Base-by-base conservation (phyloP, 2,888 invertebrate genomes). In the Oxytorus armatus region DNA sequence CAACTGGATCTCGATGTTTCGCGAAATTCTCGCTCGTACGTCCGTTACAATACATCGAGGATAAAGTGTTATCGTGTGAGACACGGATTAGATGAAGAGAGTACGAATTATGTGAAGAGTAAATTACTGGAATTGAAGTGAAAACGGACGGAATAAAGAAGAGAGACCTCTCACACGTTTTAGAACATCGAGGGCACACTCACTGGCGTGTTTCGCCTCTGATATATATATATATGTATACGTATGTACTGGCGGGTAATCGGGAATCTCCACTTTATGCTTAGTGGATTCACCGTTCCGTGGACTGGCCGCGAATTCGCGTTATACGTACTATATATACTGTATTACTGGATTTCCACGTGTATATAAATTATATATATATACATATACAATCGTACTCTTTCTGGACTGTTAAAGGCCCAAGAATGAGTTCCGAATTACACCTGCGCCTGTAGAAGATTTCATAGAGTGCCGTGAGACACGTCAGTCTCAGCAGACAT, bases 261-360 rank as follows among this genome's bases (percentile, higher is more conserved):
- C 68, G 74, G 79, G 74, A 79, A 74, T 74, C 61, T 57, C 69
- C 69, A 53, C 73, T 79, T 57, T 29, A 57, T 74, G 68, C 36
- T 74, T 57, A 44, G 68, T 68, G 23, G 74, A 79, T 74, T 79
- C 74, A 79, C 74, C 74, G 79, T 79, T 74, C 68, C 74, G 39
- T 69, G 78, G 44, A 55, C 68, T 78, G 78, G 59, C 23, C 77
- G 36, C 65, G 36, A 42, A 59, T 59, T 66, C 51, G 39, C 68
- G 23, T 78, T 74, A 63, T 47, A 33, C 25, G 18, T 49, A 42
- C 36, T 51, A 25, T 42, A 44, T 66, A 47, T 42, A 44, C 61
- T 49, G 10, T 44, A 77, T 39, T 55, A 51, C 29, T 14, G 59
- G 51, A 55, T 61, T 47, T 70, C 18, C 10, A 61, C 69, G 7